phyloP scores from a whole-genome alignment of 53 echinoderm and acorn worm genomes.

The Holothuria scabra region DNA sequence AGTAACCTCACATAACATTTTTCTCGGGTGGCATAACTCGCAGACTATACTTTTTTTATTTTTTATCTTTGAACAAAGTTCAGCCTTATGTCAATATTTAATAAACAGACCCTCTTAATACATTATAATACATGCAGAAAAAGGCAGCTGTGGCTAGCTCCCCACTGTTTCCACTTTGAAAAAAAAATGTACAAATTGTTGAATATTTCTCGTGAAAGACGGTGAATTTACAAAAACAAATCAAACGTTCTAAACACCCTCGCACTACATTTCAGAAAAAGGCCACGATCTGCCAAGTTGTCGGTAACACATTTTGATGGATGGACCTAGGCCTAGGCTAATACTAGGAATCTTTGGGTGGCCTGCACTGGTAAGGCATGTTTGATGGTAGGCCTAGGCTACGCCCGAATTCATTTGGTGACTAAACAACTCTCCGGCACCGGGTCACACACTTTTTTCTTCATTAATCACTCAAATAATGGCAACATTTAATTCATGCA shows the following conservation, averaged over 20 bases:
- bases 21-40: conserved; percentile 24
- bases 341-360: too few species aligned
- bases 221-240: conserved; percentile 10
- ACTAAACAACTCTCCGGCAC: too few species aligned
- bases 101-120: conserved; percentile 32
- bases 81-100: conserved; percentile 51
- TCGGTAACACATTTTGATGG: too few species aligned
- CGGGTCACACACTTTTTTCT: too few species aligned
- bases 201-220: conserved; percentile 45
- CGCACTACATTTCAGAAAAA: conserved; percentile 34
- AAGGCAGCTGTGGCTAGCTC: conserved; percentile 33
- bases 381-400: too few species aligned
- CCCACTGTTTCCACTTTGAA: conserved; percentile 22
- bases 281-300: conserved; percentile 38
- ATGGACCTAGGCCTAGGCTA: too few species aligned
- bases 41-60: conserved; percentile 27
- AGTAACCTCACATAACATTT: conserved; percentile 1
- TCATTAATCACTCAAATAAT: too few species aligned
- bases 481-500: too few species aligned
- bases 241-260: neutral
- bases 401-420: too few species aligned
- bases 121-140: conserved; percentile 35
- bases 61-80: conserved; percentile 47
- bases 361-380: too few species aligned
- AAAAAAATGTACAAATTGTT: conserved; percentile 13